Base-by-base conservation (phyloP, 2,113 vertebrate species). In the Cynoglossus semilaevis region DNA sequence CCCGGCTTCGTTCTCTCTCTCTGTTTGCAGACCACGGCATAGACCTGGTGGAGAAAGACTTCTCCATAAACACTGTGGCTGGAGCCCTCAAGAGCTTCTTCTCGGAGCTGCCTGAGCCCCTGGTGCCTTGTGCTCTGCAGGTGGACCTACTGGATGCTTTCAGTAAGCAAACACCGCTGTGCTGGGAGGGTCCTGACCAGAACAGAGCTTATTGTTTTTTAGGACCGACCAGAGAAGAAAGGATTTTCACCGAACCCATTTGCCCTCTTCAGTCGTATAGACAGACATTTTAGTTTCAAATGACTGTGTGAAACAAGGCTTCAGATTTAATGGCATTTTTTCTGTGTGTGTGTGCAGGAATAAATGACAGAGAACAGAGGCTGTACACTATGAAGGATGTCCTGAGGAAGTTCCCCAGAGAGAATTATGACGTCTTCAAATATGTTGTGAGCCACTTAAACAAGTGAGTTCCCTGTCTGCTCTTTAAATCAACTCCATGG, bases 71-170 rank as follows among this genome's bases (percentile, higher is more conserved):
- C 84, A 94, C 96, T 0, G 94, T 98, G 80, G 96, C 95, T 0
- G 96, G 95, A 10, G 96, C 86, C 82, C 93, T 98, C 84, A 98
- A 98, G 84, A 96, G 94, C 84, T 98, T 98, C 81, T 98, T 97
- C 90, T 95, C 96, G 0, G 96, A 98, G 80, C 87, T 98, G 65
- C 95, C 96, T 0, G 96, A 97, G 36, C 96, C 96, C 1, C 85
- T 97, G 80, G 93, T 97, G 52, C 96, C 96, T 0, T 97, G 95
- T 78, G 76, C 67, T 79, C 92, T 94, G 90, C 96, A 98, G 91
- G 87, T 82, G 1, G 96, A 97, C 53, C 89, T 98, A 79, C 85
- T 91, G 75, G 90, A 91, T 58, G 88, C 90, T 65, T 91, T 90
- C 92, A 98, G 96, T 98, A 93, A 96, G 96, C 91, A 74, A 59